Evolutionary conservation across 1,140 invertebrate species (phyloP), one percentile per base, ranked within the genome.

Genomic region (Ylistrum balloti): DNA sequence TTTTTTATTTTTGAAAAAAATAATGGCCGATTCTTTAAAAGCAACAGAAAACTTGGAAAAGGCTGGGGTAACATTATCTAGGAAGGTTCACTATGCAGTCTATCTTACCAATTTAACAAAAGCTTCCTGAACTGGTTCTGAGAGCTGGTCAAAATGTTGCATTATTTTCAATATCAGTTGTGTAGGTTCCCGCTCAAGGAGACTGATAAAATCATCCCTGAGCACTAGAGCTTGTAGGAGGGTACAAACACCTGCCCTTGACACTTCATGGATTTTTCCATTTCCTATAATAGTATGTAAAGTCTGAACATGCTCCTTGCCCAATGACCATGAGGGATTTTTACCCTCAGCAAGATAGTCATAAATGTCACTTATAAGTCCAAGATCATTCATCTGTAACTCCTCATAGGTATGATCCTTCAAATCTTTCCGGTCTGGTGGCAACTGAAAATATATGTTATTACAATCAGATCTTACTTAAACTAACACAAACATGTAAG

Each of bases 101-200:
- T 28, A 87, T 85, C 91, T 91, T 88, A 92, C 93, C 88, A 93
- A 35, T 90, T 91, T 93, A 5, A 93, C 15, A 28, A 92, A 45
- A 32, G 88, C 33, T 86, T 87, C 89, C 87, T 93, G 88, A 33
- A 92, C 88, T 33, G 33, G 45, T 10, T 91, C 91, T 85, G 93
- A 88, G 0, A 92, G 38, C 17, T 92, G 86, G 22, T 92, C 91
- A 86, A 90, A 93, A 87, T 92, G 91, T 48, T 92, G 35, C 33
- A 93, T 86, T n/a, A 92, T 87, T 86, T 92, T 91, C 45, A 88
- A 85, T 34, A 93, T 87, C 34, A 92, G 86, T 90, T 92, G 88
- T 48, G 91, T 92, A n/a, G 91, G 90, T 86, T 92, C 92, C 88
- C 92, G 91, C 87, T 90, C 87, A 48, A 92, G 88, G 34, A 93